Evolutionary conservation across 2,797 vertebrate species (phyloP), one percentile per base, ranked within the genome.

Genomic region (Pogoniulus pusillus): DNA sequence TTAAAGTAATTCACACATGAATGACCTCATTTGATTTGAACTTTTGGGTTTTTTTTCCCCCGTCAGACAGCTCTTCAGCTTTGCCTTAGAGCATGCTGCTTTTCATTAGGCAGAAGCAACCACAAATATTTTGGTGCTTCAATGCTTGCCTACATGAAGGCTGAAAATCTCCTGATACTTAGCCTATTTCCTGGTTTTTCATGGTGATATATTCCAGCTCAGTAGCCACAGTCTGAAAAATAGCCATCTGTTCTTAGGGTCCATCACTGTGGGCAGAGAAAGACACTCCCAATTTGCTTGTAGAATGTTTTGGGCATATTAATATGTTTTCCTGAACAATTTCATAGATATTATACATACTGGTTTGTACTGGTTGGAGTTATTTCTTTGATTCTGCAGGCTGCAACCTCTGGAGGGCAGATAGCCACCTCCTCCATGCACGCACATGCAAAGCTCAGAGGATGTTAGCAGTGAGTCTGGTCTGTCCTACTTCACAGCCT

Each of bases 81-180:
- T 85, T 74, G 79, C n/a, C 37, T 76, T 45, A 57, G 77, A 92
- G 53, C 23, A 17, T 71, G 53, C 57, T 86, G 87, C 64, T 92
- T 89, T 92, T 80, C 55, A 41, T 72, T 85, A 45, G 43, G 43
- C 63, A 69, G 0, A 1, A 54, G 65, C 57, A 82, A 71, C 87
- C 83, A 84, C 69, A 90, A 86, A 45, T 77, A 83, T 88, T 92
- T 88, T 78, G 54, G 81, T 91, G 34, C n/a, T 87, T 94, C 27
- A 34, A 16, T 37, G 10, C 41, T 85, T 92, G 66, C 47, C 77
- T 89, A 23, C 2, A 4, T 54, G 58, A 78, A 77, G 45, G 34
- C 37, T 43, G 51, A 54, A 88, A 77, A 62, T 35, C 9, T 84
- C 49, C n/a, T 41, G 43, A 68, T 72, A 39, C 11, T 78, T 60